Conservation (phyloP, 2,888 invertebrate genomes). For the Apoderus coryli region DNA sequence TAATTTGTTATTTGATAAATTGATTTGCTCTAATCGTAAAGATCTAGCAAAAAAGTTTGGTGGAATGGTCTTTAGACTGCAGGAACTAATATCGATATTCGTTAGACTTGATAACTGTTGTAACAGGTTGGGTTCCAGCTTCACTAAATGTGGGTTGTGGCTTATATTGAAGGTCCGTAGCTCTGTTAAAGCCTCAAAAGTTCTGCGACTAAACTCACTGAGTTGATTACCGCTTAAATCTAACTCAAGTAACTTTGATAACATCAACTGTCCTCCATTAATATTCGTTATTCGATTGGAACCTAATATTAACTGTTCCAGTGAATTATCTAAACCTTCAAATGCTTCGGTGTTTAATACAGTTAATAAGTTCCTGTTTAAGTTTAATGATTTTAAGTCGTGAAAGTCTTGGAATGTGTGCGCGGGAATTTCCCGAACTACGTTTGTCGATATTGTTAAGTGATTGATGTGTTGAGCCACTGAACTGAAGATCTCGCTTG, state of each 20-base stretch:
- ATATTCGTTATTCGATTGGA: slow-evolving; percentile 53
- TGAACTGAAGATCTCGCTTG: slow-evolving; percentile 60
- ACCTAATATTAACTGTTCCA: slow-evolving; percentile 55
- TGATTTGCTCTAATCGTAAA: slow-evolving; percentile 48
- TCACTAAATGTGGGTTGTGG: slow-evolving; percentile 51
- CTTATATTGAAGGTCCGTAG: slow-evolving; percentile 63
- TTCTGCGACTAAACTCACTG: slow-evolving; percentile 52
- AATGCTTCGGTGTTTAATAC: slow-evolving; percentile 60
- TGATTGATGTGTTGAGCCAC: slow-evolving; percentile 53
- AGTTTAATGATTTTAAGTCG: slow-evolving; percentile 53
- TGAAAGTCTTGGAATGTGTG: slow-evolving; percentile 69
- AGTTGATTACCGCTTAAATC: slow-evolving; percentile 71
- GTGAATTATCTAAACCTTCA: slow-evolving; percentile 55
- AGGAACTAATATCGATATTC: slow-evolving; percentile 58
- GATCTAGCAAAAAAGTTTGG: slow-evolving; percentile 56
- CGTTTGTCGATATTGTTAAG: slow-evolving; percentile 66
- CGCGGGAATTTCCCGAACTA: slow-evolving; percentile 71
- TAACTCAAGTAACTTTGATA: slow-evolving; percentile 49
- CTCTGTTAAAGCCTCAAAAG: slow-evolving; percentile 50
- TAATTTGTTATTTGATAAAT: slow-evolving; percentile 57
- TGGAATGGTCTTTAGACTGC: slow-evolving; percentile 58
- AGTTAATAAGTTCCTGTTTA: slow-evolving; percentile 66
- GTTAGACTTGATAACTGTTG: slow-evolving; percentile 53
- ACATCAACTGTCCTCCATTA: slow-evolving; percentile 45
- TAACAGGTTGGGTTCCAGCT: slow-evolving; percentile 50